Base-by-base conservation (phyloP, 92 coral and sea anemone genomes). In the Umimayanthus chanpuru region DNA sequence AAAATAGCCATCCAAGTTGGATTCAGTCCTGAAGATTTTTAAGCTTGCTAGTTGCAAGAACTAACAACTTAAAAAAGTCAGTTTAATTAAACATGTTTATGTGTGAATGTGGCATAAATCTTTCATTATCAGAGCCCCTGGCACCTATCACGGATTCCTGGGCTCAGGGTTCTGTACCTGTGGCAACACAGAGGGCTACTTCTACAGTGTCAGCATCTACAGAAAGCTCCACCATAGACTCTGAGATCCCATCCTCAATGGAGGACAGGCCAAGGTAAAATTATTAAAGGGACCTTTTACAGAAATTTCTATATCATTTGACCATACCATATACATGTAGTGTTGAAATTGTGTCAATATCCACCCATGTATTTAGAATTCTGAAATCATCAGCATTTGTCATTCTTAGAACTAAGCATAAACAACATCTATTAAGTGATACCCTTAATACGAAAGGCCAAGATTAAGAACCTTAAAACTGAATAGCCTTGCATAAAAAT, bases 81-180 rank as follows among this genome's bases (percentile, higher is more conserved):
- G n/a, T n/a, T n/a, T n/a, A n/a, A n/a, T n/a, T n/a, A n/a, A n/a
- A n/a, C 2, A 12, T 55, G 2, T 55, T 11, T 56, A 56, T 11
- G 2, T 56, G 6, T 47, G 30, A 81, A n/a, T 20, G 6, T 4
- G 6, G 8, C 30, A 36, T 77, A 28, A 36, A 76, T 87, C 6
- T 87, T 68, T 41, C 44, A 9, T 53, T 39, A 43, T 28, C 83
- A 96, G 99, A 96, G 84, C 99, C 99, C 30, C 87, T 95, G 1
- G 94, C 99, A 4, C 95, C 98, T 40, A 77, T 95, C 15, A 96
- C 99, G 41, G 99, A 96, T 61, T 96, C 99, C 0, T 96, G 99
- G 99, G 96, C 99, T 44, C 99, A 96, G 77, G 99, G 99, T 20
- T 96, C 98, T 18, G 99, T 96, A 6, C 99, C 99, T 15, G 94